Base-by-base conservation (phyloP, 1,140 invertebrate genomes). In the Papilio helenus region DNA sequence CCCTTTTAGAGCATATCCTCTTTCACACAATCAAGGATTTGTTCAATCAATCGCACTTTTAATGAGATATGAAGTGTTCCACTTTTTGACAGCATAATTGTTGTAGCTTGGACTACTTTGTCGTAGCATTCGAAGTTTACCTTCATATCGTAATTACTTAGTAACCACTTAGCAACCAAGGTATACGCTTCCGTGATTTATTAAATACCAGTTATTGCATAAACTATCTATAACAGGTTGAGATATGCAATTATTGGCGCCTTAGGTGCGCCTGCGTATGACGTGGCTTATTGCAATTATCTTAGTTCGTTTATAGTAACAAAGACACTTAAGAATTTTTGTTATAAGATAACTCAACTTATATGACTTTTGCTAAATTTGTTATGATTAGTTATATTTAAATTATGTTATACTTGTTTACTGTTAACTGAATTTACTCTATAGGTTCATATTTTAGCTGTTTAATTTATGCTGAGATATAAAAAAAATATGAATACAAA, bases 161-260 rank as follows among this genome's bases (percentile, higher is more conserved):
- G 16, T 55, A 55, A 29, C 12, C 20, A 61, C 58, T 61, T 61
- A 61, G 58, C 10, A 61, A 61, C 61, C 14, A 29, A 14, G 14
- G 26, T 29, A 29, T 29, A 68, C 61, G 26, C 61, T 68, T 68
- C 61, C 61, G 61, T 34, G 23, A 68, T 68, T 68, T 68, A 68
- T 68, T 68, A 68, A 68, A 68, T 68, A 68, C 26, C 26, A 29
- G 12, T 68, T 68, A 34, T 68, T 68, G 26, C 61, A 68, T 68
- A 29, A 29, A 26, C 0, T 61, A 61, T 23, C 10, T 68, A 68
- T 34, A 68, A 68, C 61, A 68, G 61, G 61, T 68, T 68, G 26
- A 29, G 58, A 65, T 65, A 65, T 68, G 61, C 61, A 68, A 18
- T 68, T 68, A 68, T 68, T 7, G 61, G 61, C 61, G 61, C 26